Conservation (phyloP, 2,797 vertebrate genomes). For the Etheostoma nigrum region DNA sequence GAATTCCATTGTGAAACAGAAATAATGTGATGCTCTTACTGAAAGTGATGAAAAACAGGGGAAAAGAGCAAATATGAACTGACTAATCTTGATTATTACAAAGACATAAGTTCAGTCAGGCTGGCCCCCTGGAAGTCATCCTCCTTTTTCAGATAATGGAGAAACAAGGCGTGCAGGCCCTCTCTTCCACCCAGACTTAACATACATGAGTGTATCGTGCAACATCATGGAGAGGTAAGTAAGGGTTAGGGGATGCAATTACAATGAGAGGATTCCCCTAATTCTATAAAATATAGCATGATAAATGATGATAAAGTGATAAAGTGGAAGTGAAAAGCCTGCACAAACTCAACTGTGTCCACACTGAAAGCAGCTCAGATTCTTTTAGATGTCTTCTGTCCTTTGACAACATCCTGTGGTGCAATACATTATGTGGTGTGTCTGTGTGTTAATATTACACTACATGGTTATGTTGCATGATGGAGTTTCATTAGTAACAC, state of each 20-base stretch:
- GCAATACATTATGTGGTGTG: constrained; percentile 24
- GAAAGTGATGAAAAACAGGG: constrained; percentile 27
- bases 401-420: constrained; percentile 28
- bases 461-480: constrained; percentile 44
- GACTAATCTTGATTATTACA: constrained; percentile 15
- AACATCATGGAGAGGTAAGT: constrained; percentile 47
- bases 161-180: constrained; percentile 15
- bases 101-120: constrained; percentile 16
- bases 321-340: constrained; percentile 33
- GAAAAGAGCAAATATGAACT: constrained; percentile 12
- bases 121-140: constrained; percentile 6
- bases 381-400: constrained; percentile 20
- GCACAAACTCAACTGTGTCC: constrained; percentile 28
- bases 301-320: constrained; percentile 19
- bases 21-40: constrained; percentile 44
- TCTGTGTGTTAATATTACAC: constrained; percentile 38
- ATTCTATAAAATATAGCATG: constrained; percentile 37
- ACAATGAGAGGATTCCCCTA: constrained; percentile 33
- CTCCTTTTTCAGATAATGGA: constrained; percentile 18
- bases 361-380: constrained; percentile 12
- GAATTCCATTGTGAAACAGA: constrained; percentile 28
- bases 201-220: constrained; percentile 37
- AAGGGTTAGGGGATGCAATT: constrained; percentile 16
- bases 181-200: constrained; percentile 19
- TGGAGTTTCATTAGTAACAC: constrained; percentile 60